phyloP scores from a whole-genome alignment of 2,888 invertebrate genomes.

The Hipparchia sbordonii region DNA sequence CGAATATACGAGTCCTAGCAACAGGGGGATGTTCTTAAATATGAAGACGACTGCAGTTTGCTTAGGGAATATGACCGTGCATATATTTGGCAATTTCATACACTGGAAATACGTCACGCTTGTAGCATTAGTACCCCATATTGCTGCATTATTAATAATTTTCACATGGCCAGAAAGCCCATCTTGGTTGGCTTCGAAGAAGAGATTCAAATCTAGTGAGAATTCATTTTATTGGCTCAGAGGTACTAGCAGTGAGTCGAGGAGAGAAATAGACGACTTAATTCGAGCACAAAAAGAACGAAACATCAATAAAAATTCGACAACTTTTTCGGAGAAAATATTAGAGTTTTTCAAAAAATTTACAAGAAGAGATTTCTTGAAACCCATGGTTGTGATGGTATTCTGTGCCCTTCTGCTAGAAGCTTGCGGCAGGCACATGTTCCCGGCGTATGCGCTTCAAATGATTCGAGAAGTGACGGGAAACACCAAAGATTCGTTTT shows the following conservation, averaged over 20 bases:
- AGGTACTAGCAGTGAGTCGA: constrained; percentile 53
- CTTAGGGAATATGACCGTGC: constrained; percentile 54
- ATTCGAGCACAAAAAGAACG: constrained; percentile 52
- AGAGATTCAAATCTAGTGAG: constrained; percentile 72
- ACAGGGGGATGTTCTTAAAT: constrained; percentile 61
- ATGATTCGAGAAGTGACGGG: constrained; percentile 57
- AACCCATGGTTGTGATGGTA: constrained; percentile 54
- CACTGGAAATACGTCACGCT: constrained; percentile 57
- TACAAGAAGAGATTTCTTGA: constrained; percentile 55
- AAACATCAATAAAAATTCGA: constrained; percentile 31
- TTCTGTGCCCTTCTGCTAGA: constrained; percentile 54
- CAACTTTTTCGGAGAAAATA: constrained; percentile 34
- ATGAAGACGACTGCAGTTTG: constrained; percentile 58
- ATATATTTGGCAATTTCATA: constrained; percentile 50
- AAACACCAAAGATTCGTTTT: constrained; percentile 51
- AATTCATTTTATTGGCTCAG: constrained; percentile 77
- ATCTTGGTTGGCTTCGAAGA: constrained; percentile 81
- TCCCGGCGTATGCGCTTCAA: constrained; percentile 61
- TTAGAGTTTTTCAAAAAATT: constrained; percentile 52
- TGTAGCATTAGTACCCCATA: constrained; percentile 48
- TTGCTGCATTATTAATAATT: constrained; percentile 53
- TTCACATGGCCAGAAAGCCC: constrained; percentile 83
- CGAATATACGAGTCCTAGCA: constrained; percentile 60
- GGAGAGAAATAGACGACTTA: constrained; percentile 51
- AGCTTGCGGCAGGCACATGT: constrained; percentile 57